Evolutionary conservation across 2,113 vertebrate genomes (phyloP).

Genomic region (Uria lomvia): DNA sequence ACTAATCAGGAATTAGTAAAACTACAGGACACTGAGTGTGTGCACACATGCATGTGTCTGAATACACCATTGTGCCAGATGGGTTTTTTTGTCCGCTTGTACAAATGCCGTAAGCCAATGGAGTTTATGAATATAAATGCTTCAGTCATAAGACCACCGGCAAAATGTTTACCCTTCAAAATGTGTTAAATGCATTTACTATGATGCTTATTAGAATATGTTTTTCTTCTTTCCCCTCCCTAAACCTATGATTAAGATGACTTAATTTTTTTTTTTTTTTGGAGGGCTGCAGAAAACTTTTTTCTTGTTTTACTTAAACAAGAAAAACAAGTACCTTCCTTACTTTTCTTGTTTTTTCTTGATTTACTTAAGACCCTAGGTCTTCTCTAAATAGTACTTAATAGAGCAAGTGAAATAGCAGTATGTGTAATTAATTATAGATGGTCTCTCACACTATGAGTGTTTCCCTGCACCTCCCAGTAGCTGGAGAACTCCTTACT

Average conservation of each 20-base stretch:
- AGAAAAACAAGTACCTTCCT: background rate
- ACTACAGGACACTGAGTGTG: background rate
- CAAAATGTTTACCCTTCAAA: slow-evolving; percentile 26
- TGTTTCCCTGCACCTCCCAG: background rate
- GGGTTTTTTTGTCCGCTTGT: slow-evolving; percentile 21
- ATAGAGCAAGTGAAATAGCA: background rate
- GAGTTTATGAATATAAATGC: background rate
- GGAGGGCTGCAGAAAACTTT: background rate
- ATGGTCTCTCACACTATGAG: too few relatives aligned
- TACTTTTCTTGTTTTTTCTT: background rate
- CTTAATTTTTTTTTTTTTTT: background rate
- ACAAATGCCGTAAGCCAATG: background rate
- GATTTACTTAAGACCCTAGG: background rate
- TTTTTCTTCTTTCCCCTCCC: background rate
- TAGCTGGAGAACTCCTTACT: too few relatives aligned
- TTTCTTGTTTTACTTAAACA: background rate
- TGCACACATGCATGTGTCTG: background rate
- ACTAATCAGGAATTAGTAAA: slow-evolving; percentile 17
- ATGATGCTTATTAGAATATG: slow-evolving; percentile 3
- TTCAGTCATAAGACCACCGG: background rate
- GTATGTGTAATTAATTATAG: background rate
- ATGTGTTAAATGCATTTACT: background rate
- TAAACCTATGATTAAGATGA: background rate
- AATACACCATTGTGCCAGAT: background rate
- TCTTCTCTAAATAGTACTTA: background rate